A percentile compares a stretch with the other conserved stretches of the same genome.
These are phyloP conservation scores for Hanleya hanleyi DNA, from an alignment of 2,888 invertebrate species.

Conservation along the genomic window DNA sequence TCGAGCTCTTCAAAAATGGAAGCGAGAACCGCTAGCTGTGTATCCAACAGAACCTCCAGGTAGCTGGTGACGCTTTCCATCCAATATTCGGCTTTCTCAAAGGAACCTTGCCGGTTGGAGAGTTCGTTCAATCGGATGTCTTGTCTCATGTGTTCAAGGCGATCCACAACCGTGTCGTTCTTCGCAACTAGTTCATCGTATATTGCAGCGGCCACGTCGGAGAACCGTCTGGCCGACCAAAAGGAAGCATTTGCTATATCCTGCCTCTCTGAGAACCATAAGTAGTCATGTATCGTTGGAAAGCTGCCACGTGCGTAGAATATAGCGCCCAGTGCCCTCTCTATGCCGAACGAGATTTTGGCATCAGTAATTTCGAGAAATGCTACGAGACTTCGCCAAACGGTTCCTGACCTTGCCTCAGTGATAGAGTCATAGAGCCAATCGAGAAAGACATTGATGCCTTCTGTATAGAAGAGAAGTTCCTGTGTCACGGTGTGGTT, in stretches of 20 bases:
- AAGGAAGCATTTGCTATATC: slow-evolving; percentile 62
- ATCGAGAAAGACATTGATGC: slow-evolving; percentile 58
- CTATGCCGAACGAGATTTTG: slow-evolving; percentile 61
- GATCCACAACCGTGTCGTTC: background rate
- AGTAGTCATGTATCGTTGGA: slow-evolving; percentile 50
- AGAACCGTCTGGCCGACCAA: slow-evolving; percentile 58
- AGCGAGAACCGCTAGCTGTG: slow-evolving; percentile 42
- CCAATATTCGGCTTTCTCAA: slow-evolving; percentile 53
- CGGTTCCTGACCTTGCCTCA: slow-evolving; percentile 54
- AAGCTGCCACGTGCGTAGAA: slow-evolving; percentile 61
- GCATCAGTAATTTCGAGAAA: slow-evolving; percentile 62
- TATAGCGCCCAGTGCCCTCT: slow-evolving; percentile 58
- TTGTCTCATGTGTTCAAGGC: slow-evolving; percentile 36
- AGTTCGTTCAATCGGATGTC: slow-evolving; percentile 49
- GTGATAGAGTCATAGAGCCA: slow-evolving; percentile 73
- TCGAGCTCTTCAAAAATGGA: slow-evolving; percentile 48
- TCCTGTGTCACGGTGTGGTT: slow-evolving; percentile 55
- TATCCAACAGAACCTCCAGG: slow-evolving; percentile 45
- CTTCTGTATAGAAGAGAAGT: slow-evolving; percentile 58
- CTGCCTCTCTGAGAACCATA: slow-evolving; percentile 57
- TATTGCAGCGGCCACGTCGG: slow-evolving; percentile 49
- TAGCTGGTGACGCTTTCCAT: slow-evolving; percentile 59
- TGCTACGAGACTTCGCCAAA: slow-evolving; percentile 63
- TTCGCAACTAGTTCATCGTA: slow-evolving; percentile 40
- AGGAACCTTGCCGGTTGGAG: slow-evolving; percentile 39